These are phyloP conservation scores for Bombyx mori DNA, from an alignment of 1,140 invertebrate genomes.

Conservation along the genomic window DNA sequence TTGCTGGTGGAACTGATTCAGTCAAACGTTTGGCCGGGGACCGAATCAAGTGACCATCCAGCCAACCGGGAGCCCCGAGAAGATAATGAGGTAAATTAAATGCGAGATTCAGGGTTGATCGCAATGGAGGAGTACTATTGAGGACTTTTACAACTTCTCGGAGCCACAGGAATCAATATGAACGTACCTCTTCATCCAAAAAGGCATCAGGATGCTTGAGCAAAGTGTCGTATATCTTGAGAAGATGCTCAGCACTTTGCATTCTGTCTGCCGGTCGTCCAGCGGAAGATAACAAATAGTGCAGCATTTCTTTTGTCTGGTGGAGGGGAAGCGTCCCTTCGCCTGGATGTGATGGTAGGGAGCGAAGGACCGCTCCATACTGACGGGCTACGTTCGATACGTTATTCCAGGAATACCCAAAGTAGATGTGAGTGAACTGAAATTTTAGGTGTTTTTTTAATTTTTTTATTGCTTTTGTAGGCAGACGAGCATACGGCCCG, in stretches of 20 bases:
- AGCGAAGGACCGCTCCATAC: constrained; percentile 67
- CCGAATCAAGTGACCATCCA: too few species aligned
- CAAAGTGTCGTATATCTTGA: constrained; percentile 54
- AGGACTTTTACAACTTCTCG: too few species aligned
- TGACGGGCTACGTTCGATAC: constrained; percentile 54
- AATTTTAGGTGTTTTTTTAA: neutral
- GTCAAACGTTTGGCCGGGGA: too few species aligned
- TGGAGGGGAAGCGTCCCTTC: constrained; percentile 61
- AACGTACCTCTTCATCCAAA: constrained; percentile 54
- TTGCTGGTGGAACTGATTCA: too few species aligned
- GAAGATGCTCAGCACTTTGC: constrained; percentile 36
- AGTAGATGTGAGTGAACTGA: constrained; percentile 74
- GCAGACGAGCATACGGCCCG: too few species aligned
- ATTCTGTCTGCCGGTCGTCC: constrained; percentile 31
- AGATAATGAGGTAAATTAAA: too few species aligned
- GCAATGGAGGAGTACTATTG: too few species aligned
- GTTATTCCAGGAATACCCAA: constrained; percentile 77
- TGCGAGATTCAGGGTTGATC: too few species aligned
- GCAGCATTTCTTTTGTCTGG: constrained; percentile 41
- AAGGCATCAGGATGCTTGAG: constrained; percentile 56
- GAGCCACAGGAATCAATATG: neutral
- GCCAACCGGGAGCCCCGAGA: too few species aligned
- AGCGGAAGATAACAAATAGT: constrained; percentile 48
- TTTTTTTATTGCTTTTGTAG: too few species aligned
- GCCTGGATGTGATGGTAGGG: constrained; percentile 70